Conservation (phyloP, 2,113 vertebrate genomes). For the Thryonomys swinderianus region DNA sequence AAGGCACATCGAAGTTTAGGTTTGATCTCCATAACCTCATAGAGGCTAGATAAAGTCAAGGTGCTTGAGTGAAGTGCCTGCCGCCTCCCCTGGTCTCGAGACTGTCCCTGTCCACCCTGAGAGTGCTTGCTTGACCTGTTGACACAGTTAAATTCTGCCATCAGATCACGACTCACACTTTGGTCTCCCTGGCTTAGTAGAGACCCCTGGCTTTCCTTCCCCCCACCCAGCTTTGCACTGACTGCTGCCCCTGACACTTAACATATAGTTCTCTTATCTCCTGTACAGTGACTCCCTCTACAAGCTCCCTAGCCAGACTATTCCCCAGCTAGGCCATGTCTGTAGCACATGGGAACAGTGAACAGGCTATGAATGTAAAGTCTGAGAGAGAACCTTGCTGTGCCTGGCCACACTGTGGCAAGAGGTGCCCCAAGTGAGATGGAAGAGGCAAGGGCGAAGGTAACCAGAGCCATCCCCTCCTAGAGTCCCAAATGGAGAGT, state of each 20-base stretch:
- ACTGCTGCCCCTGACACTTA: not conserved
- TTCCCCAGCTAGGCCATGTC: not conserved
- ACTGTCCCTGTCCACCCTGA: not conserved
- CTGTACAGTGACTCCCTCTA: not conserved
- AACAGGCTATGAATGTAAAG: slow-evolving; percentile 33
- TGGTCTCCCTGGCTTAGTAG: not conserved
- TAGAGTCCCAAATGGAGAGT: not conserved
- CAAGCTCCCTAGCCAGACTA: not conserved
- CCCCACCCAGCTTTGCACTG: not conserved
- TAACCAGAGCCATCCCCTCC: not conserved
- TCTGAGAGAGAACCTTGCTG: not conserved
- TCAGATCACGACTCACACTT: not conserved
- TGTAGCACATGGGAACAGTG: not conserved
- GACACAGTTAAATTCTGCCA: not conserved
- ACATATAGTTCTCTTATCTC: not conserved
- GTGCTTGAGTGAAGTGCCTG: not conserved
- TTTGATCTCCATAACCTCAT: not conserved
- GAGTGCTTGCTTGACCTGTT: not conserved
- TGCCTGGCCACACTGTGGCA: not conserved
- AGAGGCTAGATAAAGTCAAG: not conserved
- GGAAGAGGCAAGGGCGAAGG: not conserved
- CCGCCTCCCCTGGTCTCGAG: not conserved
- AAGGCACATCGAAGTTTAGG: not conserved
- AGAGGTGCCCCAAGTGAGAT: not conserved
- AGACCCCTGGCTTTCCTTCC: not conserved